phyloP scores from a whole-genome alignment of 2,888 invertebrate genomes.

The Zygothrica quintamaculata region DNA sequence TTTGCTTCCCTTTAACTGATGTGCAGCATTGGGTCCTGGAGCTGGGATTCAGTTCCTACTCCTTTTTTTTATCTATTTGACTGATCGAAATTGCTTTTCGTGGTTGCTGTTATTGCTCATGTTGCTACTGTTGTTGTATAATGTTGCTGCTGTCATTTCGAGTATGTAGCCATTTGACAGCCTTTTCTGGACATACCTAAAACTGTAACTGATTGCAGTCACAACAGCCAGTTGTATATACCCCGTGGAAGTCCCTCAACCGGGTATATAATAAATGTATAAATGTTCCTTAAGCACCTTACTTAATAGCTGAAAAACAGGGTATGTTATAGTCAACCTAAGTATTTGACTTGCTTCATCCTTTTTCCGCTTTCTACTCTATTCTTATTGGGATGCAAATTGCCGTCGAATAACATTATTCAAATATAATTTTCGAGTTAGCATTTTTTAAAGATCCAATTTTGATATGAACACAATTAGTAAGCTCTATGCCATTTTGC shows the following conservation, averaged over 20 bases:
- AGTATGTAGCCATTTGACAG: conserved; percentile 61
- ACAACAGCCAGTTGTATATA: conserved; percentile 4
- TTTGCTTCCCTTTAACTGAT: conserved; percentile 78
- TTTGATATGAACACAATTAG: conserved; percentile 63
- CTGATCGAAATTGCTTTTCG: conserved; percentile 81
- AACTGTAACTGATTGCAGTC: conserved; percentile 77
- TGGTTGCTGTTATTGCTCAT: conserved; percentile 65
- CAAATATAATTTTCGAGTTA: conserved; percentile 71
- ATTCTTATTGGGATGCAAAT: conserved; percentile 76
- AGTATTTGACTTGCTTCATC: too few species aligned
- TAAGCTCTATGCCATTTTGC: conserved; percentile 42
- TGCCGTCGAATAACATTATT: conserved; percentile 72
- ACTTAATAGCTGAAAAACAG: conserved; percentile 1
- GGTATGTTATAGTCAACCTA: conserved; percentile 2
- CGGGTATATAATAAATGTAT: conserved; percentile 1
- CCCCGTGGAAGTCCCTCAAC: conserved; percentile 5
- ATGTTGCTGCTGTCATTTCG: conserved; percentile 69
- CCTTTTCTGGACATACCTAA: conserved; percentile 51
- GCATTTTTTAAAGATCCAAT: conserved; percentile 60
- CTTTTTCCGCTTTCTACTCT: conserved; percentile 29
- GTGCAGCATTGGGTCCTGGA: conserved; percentile 67
- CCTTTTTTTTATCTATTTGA: conserved; percentile 68
- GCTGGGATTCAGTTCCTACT: conserved; percentile 49
- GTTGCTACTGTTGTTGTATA: conserved; percentile 37
- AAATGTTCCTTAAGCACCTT: too few species aligned